These are phyloP conservation scores for Hydrophis major DNA, from an alignment of 2,797 vertebrate genomes.

Conservation along the genomic window DNA sequence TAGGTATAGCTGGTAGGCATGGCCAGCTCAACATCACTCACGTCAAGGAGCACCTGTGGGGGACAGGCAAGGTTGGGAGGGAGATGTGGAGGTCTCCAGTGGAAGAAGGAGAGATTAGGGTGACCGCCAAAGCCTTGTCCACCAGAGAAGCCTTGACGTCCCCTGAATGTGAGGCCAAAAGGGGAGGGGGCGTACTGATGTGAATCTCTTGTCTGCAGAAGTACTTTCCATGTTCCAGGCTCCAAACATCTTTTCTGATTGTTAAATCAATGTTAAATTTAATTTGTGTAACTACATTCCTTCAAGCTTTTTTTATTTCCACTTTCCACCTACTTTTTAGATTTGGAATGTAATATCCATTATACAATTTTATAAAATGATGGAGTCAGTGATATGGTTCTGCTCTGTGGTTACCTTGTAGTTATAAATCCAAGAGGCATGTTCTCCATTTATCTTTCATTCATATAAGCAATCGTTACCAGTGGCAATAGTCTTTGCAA, in stretches of 20 bases:
- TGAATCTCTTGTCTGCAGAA: background rate
- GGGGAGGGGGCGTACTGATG: background rate
- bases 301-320: background rate
- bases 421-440: background rate
- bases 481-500: background rate
- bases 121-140: background rate
- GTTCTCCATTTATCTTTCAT: background rate
- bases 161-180: background rate
- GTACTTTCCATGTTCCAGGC: background rate
- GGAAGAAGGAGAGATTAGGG: background rate
- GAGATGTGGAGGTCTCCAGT: background rate
- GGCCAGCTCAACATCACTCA: background rate
- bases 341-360: background rate
- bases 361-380: background rate
- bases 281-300: background rate
- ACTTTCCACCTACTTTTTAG: background rate
- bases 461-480: background rate
- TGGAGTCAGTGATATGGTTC: background rate
- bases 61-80: background rate
- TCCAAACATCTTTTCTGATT: background rate
- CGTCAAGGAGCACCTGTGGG: background rate
- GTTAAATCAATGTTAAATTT: background rate
- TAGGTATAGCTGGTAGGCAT: too few species aligned
- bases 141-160: background rate
- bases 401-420: background rate